Base-by-base conservation (phyloP, 2,888 invertebrate genomes). In the Entomobrya multifasciata region DNA sequence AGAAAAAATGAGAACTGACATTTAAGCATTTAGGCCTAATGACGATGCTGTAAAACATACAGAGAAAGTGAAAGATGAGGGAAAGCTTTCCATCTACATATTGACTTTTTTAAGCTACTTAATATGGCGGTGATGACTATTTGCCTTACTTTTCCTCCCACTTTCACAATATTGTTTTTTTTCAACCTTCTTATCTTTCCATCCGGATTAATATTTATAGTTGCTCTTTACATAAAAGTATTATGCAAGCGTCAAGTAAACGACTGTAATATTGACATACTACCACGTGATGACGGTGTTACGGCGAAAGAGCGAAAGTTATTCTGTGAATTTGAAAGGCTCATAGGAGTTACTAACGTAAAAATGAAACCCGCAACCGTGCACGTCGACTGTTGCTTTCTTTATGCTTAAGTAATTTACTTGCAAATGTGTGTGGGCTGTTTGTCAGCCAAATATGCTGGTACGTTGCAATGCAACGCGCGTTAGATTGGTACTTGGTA, bases 61-160 rank as follows among this genome's bases (percentile, higher is more conserved):
- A 44, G 67, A 22, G 47, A 70, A 70, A 70, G 70, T 47, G 70
- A 47, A 47, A 65, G 70, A 70, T 47, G 70, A 70, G 47, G n/a
- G 47, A 67, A 67, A 67, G 41, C 67, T 70, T 70, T 70, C 27
- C 47, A 70, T 70, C 70, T 30, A 13, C 49, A 10, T 70, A 22
- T 47, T 70, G 47, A 49, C 70, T 70, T 70, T 47, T 10, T 47
- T 25, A 8, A 44, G 70, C 70, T 70, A 47, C 47, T 70, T 70
- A 22, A 70, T n/a, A 13, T 36, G 36, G 36, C 8, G 36, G 36
- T 36, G 5, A 36, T 36, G 8, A 36, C 4, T 65, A 6, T 47
- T 30, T 36, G 65, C n/a, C 6, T 17, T 70, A 47, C 36, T 36
- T 49, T 44, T 70, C 70, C 47, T 70, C 47, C 47, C n/a, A 70